These are phyloP conservation scores for Gordius sp. DNA, from an alignment of 2,888 invertebrate genomes.

Conservation along the genomic window DNA sequence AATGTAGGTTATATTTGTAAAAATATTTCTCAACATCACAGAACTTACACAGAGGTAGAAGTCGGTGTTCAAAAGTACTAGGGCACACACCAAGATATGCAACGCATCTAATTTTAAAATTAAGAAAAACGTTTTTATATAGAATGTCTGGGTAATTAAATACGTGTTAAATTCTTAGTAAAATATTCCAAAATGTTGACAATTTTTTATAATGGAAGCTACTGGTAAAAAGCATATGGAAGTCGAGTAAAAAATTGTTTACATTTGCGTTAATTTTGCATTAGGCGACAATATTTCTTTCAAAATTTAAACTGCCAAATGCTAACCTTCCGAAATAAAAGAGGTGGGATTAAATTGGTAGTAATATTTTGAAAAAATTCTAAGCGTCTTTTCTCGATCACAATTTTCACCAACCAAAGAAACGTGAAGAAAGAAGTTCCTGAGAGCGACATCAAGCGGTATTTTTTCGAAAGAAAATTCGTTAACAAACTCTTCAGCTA, in stretches of 20 bases:
- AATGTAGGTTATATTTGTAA: too few relatives aligned
- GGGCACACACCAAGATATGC: slow-evolving; percentile 88
- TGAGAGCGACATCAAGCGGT: slow-evolving; percentile 65
- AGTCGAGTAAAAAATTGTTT: too few relatives aligned
- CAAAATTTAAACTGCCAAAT: too few relatives aligned
- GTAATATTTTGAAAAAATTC: slow-evolving; percentile 80
- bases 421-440: slow-evolving; percentile 72
- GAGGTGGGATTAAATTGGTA: slow-evolving; percentile 78
- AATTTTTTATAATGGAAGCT: too few relatives aligned
- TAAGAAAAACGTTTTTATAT: too few relatives aligned
- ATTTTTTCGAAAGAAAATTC: slow-evolving; percentile 68
- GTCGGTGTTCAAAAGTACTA: slow-evolving; percentile 92
- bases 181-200: too few relatives aligned
- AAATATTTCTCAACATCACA: too few relatives aligned
- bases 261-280: too few relatives aligned
- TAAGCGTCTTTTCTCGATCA: slow-evolving; percentile 76
- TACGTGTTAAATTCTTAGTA: too few relatives aligned
- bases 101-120: slow-evolving; percentile 75
- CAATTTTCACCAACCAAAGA: slow-evolving; percentile 84
- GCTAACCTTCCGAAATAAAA: slow-evolving; percentile 62
- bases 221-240: too few relatives aligned
- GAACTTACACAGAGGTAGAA: slow-evolving; percentile 41
- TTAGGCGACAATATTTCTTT: too few relatives aligned
- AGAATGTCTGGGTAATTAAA: too few relatives aligned
- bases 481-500: slow-evolving; percentile 82